These are phyloP conservation scores for Pogonocichla stellata DNA, from an alignment of 2,113 vertebrate genomes.

Conservation along the genomic window DNA sequence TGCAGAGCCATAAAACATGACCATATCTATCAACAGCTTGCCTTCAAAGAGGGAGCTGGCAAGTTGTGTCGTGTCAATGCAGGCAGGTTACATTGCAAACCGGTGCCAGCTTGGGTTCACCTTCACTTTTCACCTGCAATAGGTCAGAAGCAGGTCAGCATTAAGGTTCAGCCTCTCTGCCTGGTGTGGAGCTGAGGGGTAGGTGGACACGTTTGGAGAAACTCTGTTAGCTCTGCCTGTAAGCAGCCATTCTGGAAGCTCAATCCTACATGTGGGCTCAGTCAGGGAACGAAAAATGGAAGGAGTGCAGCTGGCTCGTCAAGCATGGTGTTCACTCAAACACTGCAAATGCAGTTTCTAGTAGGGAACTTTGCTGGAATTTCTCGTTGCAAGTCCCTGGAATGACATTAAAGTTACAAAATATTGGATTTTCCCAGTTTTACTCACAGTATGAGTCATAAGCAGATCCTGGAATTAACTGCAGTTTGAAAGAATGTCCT, in stretches of 20 bases:
- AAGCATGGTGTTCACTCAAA: neutral
- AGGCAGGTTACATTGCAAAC: neutral
- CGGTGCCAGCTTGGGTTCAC: neutral
- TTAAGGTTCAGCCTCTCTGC: neutral
- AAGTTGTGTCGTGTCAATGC: neutral
- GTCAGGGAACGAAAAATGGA: neutral
- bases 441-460: conserved; percentile 7
- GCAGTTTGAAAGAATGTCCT: neutral
- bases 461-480: neutral
- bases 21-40: neutral
- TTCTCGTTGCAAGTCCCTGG: neutral
- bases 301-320: neutral
- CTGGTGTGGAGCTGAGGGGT: neutral
- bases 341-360: neutral
- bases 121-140: neutral
- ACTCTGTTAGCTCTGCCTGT: neutral
- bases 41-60: neutral
- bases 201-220: neutral
- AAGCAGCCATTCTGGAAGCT: neutral
- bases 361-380: neutral
- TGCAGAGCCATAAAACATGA: neutral
- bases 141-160: neutral
- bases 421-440: neutral
- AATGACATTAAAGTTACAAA: conserved; percentile 1
- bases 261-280: accelerated